Evolutionary conservation across 2,888 invertebrate genomes (phyloP).

Genomic region (Agrotis exclamationis): DNA sequence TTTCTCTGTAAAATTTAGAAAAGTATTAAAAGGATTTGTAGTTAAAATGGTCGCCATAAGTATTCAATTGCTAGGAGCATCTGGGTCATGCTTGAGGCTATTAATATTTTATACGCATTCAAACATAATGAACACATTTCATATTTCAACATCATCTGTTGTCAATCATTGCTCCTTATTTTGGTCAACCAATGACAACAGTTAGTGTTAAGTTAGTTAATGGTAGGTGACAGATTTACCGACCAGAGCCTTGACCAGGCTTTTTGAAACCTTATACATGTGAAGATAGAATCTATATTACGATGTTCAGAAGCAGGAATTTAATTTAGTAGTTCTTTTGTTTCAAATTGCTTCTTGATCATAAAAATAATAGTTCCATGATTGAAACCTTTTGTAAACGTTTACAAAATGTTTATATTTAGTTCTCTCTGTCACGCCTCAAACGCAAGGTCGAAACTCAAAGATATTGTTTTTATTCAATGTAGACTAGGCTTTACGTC

Average conservation of each 20-base stretch:
- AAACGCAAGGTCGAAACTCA: slow-evolving; percentile 9
- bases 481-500: slow-evolving; percentile 3
- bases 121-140: background rate
- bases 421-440: slow-evolving; percentile 13
- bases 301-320: background rate
- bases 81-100: background rate
- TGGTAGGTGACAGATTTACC: background rate
- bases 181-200: background rate
- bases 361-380: background rate
- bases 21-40: background rate
- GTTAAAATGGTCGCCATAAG: background rate
- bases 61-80: background rate
- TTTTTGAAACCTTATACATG: background rate
- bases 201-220: too few species aligned
- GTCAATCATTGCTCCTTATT: background rate
- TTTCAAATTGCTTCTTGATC: background rate
- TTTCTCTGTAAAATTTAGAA: slow-evolving; percentile 78
- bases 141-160: background rate
- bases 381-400: slow-evolving; percentile 14
- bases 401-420: background rate
- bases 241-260: background rate
- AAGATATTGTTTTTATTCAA: slow-evolving; percentile 20
- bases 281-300: background rate
- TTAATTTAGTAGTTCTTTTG: background rate
- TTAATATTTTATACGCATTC: background rate